A percentile compares a stretch with the other conserved stretches of the same genome.
Evolutionary conservation across 1,140 invertebrate species (phyloP).

Genomic region (Pseudomyrmex dendroicus): DNA sequence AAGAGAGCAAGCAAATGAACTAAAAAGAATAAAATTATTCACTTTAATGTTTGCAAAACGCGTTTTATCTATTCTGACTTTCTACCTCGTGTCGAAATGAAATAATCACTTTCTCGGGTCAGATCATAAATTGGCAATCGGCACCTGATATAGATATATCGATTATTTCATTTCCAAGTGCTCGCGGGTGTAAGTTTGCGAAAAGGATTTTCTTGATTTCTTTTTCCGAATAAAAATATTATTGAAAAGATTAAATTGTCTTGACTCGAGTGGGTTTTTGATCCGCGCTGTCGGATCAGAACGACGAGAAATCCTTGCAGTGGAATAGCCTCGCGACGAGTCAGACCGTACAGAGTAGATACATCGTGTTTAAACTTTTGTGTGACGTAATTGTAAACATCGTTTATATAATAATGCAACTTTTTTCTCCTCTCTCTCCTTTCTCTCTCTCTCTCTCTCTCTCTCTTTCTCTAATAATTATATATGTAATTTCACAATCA

Average conservation of each 20-base stretch:
- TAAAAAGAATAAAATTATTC: constrained; percentile 1
- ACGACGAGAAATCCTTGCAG: background rate
- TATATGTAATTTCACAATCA: no score
- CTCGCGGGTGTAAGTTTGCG: no score
- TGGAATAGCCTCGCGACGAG: constrained; percentile 4
- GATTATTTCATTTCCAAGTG: background rate
- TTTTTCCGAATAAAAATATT: no score
- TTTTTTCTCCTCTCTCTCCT: no score
- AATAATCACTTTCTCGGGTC: constrained; percentile 3
- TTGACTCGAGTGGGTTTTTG: background rate
- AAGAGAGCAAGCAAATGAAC: background rate
- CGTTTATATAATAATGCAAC: no score
- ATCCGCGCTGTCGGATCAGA: background rate
- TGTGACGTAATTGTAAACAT: no score
- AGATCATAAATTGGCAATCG: constrained; percentile 8
- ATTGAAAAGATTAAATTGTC: no score
- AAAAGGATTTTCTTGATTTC: no score
- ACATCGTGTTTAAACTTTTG: no score
- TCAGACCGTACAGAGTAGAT: background rate
- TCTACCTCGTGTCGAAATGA: background rate
- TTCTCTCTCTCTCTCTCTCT: no score
- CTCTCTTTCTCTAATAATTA: no score
- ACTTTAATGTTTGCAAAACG: background rate
- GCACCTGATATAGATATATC: background rate
- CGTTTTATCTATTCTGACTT: background rate